Evolutionary conservation across 2,888 invertebrate genomes (phyloP).

Genomic region (Troides aeacus): DNA sequence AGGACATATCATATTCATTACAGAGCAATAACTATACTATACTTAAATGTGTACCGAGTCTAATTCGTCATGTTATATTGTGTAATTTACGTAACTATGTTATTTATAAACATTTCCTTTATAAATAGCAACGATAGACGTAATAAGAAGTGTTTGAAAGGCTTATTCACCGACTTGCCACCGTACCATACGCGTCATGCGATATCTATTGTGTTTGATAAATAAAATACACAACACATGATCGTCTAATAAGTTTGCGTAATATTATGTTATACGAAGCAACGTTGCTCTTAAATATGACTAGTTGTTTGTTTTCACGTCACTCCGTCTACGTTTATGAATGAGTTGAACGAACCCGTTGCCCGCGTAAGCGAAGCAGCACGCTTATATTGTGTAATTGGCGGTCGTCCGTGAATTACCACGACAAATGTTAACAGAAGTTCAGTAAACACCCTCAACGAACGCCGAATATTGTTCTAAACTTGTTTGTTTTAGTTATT

Average conservation of each 20-base stretch:
- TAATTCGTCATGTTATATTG: not conserved
- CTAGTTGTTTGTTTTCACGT: constrained; percentile 1
- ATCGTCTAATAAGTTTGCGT: not conserved
- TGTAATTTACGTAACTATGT: not conserved
- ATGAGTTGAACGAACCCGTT: constrained; percentile 20
- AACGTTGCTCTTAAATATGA: not conserved
- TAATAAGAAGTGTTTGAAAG: not conserved
- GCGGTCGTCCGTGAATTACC: constrained; percentile 23
- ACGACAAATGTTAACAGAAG: constrained; percentile 28
- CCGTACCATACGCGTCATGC: not conserved
- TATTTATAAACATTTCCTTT: not conserved
- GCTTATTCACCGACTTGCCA: not conserved
- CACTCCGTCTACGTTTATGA: not conserved
- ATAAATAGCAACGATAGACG: not conserved
- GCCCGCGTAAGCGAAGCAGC: constrained; percentile 8
- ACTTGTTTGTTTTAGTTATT: constrained; percentile 17
- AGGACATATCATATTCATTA: not conserved
- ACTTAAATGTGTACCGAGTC: not conserved
- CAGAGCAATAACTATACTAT: not conserved
- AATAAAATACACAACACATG: not conserved
- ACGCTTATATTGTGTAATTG: constrained; percentile 26
- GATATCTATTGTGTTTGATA: not conserved
- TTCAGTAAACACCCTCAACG: constrained; percentile 20
- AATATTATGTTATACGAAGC: not conserved
- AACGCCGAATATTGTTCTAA: constrained; percentile 22